Percentiles rank a stretch among this genome's conserved stretches.
phyloP scores from a whole-genome alignment of 2,113 vertebrate species.

The Sapajus apella region DNA sequence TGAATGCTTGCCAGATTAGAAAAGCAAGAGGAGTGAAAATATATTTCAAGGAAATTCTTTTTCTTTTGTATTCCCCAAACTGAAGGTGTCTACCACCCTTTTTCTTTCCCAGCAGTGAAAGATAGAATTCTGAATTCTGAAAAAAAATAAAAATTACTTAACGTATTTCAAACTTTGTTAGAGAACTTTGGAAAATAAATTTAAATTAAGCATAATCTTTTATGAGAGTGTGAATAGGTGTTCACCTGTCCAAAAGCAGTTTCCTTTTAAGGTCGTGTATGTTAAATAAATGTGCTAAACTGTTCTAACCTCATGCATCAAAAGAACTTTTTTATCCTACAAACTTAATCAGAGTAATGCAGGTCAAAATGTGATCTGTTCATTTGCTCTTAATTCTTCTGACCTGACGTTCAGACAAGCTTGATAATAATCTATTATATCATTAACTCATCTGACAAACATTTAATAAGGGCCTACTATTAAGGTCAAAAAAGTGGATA shows the following conservation, averaged over 20 bases:
- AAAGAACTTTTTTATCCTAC: background rate
- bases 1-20: background rate
- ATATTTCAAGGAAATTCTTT: conserved; percentile 28
- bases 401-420: background rate
- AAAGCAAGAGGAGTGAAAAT: background rate
- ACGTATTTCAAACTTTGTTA: background rate
- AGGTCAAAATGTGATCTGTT: background rate
- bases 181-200: conserved; percentile 42
- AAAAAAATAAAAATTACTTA: background rate
- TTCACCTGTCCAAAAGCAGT: background rate
- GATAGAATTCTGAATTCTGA: background rate
- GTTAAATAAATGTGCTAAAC: background rate
- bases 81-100: background rate
- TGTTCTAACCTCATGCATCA: background rate
- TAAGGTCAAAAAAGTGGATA: background rate
- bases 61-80: background rate
- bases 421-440: background rate
- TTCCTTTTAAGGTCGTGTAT: background rate
- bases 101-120: background rate
- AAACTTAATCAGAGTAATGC: background rate
- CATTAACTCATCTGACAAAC: background rate
- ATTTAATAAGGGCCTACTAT: background rate
- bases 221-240: background rate
- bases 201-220: background rate
- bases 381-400: background rate